Evolutionary conservation across 1,140 invertebrate species (phyloP).

Genomic region (Caenorhabditis inopinata): DNA sequence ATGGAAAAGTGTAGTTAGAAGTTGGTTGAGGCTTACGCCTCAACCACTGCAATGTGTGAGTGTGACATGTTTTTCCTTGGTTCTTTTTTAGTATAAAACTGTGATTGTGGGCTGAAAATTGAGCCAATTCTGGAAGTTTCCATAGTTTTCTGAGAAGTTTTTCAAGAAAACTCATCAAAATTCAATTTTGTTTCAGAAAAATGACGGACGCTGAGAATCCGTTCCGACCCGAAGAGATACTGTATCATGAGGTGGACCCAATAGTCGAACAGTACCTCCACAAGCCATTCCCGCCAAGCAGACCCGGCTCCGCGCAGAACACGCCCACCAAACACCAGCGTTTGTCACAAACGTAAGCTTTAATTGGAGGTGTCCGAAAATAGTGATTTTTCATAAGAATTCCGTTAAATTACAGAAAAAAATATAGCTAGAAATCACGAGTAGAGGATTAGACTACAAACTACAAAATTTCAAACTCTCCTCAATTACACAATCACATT

Average conservation of each 20-base stretch:
- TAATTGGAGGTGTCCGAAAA: too few relatives aligned
- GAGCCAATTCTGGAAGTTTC: too few relatives aligned
- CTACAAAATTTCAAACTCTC: neutral
- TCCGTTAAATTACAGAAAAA: too few relatives aligned
- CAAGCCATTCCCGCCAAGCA: conserved; percentile 43
- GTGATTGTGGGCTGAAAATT: too few relatives aligned
- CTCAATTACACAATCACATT: too few relatives aligned
- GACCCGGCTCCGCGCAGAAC: conserved; percentile 28
- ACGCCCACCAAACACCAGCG: conserved; percentile 34
- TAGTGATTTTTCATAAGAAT: too few relatives aligned
- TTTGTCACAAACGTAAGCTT: neutral
- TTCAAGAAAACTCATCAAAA: neutral
- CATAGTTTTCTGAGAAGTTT: too few relatives aligned
- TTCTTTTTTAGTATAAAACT: too few relatives aligned
- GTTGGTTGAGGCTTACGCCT: neutral
- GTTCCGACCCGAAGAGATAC: conserved; percentile 45
- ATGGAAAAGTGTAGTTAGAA: too few relatives aligned
- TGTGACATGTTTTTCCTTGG: too few relatives aligned
- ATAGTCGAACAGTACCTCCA: conserved; percentile 46
- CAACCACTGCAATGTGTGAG: neutral
- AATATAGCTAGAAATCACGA: too few relatives aligned
- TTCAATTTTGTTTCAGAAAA: conserved; percentile 43
- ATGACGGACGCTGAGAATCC: conserved; percentile 46
- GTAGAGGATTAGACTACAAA: too few relatives aligned
- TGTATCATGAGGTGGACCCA: conserved; percentile 47